phyloP scores from a whole-genome alignment of 2,797 vertebrate species.

The Rhinatrema bivittatum region DNA sequence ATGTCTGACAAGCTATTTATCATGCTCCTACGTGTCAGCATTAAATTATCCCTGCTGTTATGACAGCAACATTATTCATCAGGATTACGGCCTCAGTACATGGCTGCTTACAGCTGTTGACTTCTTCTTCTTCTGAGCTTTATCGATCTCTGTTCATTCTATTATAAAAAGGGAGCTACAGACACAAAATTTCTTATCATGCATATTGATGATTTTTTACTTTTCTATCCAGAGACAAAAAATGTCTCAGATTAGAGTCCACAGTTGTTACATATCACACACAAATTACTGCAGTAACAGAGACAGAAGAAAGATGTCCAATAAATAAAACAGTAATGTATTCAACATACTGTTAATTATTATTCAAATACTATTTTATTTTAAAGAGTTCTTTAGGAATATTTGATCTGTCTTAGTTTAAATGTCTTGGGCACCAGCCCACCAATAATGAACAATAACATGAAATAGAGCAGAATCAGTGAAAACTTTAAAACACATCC shows the following conservation, averaged over 20 bases:
- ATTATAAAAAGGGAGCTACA: slow-evolving; percentile 69
- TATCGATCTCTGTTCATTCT: slow-evolving; percentile 74
- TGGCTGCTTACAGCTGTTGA: slow-evolving; percentile 59
- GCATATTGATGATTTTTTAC: slow-evolving; percentile 75
- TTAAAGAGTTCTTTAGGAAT: no score
- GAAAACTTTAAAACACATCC: no score
- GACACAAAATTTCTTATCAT: slow-evolving; percentile 73
- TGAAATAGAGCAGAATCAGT: no score
- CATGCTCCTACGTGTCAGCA: slow-evolving; percentile 82
- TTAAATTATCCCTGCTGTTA: slow-evolving; percentile 89
- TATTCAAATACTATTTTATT: no score
- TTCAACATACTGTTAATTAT: slow-evolving; percentile 20
- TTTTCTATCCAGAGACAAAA: slow-evolving; percentile 1
- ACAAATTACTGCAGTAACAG: not conserved
- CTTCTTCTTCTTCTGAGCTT: slow-evolving; percentile 62
- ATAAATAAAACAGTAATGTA: slow-evolving; percentile 6
- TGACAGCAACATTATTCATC: slow-evolving; percentile 96
- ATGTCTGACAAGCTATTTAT: slow-evolving; percentile 81
- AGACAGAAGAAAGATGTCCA: not conserved
- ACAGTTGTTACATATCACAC: slow-evolving; percentile 2
- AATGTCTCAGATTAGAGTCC: slow-evolving; percentile 5
- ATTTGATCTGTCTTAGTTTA: no score
- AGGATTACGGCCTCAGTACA: slow-evolving; percentile 71
- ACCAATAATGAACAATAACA: no score
- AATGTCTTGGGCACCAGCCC: no score